Evolutionary conservation across 2,113 vertebrate species (phyloP).

Genomic region (Chrysemys picta): DNA sequence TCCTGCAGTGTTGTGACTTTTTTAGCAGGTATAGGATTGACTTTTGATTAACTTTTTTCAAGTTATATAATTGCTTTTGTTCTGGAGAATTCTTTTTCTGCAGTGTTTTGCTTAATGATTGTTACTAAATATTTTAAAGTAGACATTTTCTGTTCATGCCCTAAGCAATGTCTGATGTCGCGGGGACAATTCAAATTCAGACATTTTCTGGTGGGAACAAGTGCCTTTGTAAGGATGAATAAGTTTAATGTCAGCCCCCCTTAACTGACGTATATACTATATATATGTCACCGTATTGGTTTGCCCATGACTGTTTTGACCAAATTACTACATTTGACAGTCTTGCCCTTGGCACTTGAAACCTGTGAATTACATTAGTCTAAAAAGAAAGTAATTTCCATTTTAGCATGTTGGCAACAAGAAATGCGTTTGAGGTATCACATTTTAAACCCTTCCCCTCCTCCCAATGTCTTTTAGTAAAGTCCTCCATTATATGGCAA

Average conservation of each 20-base stretch:
- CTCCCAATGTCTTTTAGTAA: background rate
- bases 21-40: conserved; percentile 24
- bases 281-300: conserved; percentile 34
- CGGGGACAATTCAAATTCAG: conserved; percentile 15
- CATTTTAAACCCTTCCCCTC: conserved; percentile 51
- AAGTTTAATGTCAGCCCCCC: conserved; percentile 54
- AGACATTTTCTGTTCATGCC: conserved; percentile 53
- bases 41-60: conserved; percentile 67
- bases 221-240: conserved; percentile 18
- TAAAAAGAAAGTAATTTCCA: conserved; percentile 74
- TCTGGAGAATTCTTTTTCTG: conserved; percentile 44
- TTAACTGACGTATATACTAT: conserved; percentile 19
- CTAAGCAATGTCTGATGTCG: background rate
- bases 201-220: conserved; percentile 50
- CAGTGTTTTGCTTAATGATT: conserved; percentile 28
- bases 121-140: conserved; percentile 60
- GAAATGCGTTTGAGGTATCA: conserved; percentile 59
- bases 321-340: conserved; percentile 64
- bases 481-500: conserved; percentile 48
- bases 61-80: conserved; percentile 28
- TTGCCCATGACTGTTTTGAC: conserved; percentile 69
- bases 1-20: conserved; percentile 25
- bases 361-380: conserved; percentile 69
- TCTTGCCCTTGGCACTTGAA: conserved; percentile 63
- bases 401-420: conserved; percentile 56